Conservation (phyloP, 2,888 invertebrate species). For the Lithophane socia region DNA sequence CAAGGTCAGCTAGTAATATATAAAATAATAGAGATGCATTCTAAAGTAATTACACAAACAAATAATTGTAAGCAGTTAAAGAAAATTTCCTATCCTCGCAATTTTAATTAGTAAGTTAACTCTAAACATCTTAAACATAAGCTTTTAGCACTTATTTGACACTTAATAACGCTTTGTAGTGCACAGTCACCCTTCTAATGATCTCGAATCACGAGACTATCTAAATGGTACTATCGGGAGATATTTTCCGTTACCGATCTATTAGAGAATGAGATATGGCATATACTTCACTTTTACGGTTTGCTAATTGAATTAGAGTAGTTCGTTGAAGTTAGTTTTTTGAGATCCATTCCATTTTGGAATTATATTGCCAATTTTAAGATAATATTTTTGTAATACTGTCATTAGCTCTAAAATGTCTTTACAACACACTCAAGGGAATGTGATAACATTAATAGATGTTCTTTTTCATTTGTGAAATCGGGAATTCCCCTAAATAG, state of each 20-base stretch:
- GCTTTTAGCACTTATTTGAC: constrained; percentile 52
- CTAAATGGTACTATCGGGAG: constrained; percentile 16
- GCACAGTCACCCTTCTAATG: constrained; percentile 19
- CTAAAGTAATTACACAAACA: neutral
- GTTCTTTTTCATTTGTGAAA: neutral
- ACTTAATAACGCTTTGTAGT: constrained; percentile 24
- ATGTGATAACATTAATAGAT: neutral
- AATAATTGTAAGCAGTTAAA: neutral
- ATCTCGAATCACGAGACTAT: constrained; percentile 37
- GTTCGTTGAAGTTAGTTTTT: constrained; percentile 1
- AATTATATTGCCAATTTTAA: neutral
- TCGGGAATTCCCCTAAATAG: neutral
- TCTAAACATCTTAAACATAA: constrained; percentile 35
- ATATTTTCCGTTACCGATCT: constrained; percentile 42
- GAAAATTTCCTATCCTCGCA: constrained; percentile 25
- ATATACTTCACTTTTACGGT: constrained; percentile 15
- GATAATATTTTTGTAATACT: neutral
- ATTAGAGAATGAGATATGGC: constrained; percentile 44
- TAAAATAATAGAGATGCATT: neutral
- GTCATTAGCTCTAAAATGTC: neutral
- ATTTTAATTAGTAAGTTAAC: constrained; percentile 26
- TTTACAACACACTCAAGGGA: neutral
- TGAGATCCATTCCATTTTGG: neutral
- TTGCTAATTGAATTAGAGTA: constrained; percentile 50
- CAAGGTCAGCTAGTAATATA: no score